Evolutionary conservation across 2,888 invertebrate species (phyloP).

Genomic region (Chaitophorus viminalis): DNA sequence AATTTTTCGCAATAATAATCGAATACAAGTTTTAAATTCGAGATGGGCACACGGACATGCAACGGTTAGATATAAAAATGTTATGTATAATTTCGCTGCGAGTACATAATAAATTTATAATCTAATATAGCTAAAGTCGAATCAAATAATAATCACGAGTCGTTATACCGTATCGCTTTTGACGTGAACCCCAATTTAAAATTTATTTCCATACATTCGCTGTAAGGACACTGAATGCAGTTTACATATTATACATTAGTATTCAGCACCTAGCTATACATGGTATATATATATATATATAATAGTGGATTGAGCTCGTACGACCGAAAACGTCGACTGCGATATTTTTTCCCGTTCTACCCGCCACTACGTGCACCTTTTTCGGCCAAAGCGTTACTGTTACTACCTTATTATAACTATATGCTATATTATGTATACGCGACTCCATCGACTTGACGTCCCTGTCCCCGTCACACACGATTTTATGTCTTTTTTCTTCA

Average conservation of each 20-base stretch:
- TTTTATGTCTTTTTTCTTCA: background rate
- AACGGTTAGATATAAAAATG: no score
- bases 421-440: no score
- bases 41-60: no score
- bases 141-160: background rate
- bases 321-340: background rate
- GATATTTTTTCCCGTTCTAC: background rate
- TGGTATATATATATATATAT: no score
- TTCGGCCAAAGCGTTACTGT: background rate
- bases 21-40: no score
- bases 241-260: no score
- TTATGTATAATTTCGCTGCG: no score
- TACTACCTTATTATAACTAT: background rate
- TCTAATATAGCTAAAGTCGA: background rate
- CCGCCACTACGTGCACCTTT: background rate
- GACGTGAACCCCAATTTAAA: background rate
- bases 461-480: background rate
- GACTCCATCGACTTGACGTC: conserved; percentile 1
- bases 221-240: background rate
- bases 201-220: no score
- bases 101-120: background rate
- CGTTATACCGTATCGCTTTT: background rate
- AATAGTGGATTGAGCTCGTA: background rate
- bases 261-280: background rate
- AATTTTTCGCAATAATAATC: no score